These are phyloP conservation scores for Chrysomallon squamiferum DNA, from an alignment of 1,140 invertebrate species.

Conservation along the genomic window DNA sequence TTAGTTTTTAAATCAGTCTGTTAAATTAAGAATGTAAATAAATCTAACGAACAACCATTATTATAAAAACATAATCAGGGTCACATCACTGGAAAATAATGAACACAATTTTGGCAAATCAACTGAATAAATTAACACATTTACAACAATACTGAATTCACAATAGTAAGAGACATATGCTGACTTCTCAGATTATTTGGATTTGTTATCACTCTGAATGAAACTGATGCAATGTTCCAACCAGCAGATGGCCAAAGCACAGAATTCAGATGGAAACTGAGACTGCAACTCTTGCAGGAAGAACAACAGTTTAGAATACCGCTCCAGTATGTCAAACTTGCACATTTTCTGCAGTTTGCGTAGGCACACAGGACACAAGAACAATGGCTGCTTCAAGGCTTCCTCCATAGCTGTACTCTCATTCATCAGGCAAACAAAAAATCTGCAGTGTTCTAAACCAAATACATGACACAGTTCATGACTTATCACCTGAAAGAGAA, in stretches of 20 bases:
- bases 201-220: too few relatives aligned
- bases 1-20: too few relatives aligned
- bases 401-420: conserved; percentile 44
- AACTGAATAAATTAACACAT: too few relatives aligned
- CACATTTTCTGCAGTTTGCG: conserved; percentile 47
- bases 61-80: too few relatives aligned
- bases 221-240: conserved; percentile 8
- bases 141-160: too few relatives aligned
- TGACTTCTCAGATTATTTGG: too few relatives aligned
- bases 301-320: conserved; percentile 29
- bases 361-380: conserved; percentile 54
- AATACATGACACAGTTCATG: conserved; percentile 54
- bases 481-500: conserved; percentile 33
- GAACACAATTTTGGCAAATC: too few relatives aligned
- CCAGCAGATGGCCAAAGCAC: conserved; percentile 1
- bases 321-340: conserved; percentile 37
- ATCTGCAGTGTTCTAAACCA: conserved; percentile 48
- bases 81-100: too few relatives aligned
- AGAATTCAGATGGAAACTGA: conserved; percentile 18
- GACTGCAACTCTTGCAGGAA: conserved; percentile 32
- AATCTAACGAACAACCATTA: too few relatives aligned
- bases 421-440: conserved; percentile 55
- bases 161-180: too few relatives aligned
- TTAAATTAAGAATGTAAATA: too few relatives aligned
- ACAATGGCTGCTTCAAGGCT: conserved; percentile 43